A percentile compares a stretch with the other conserved stretches of the same genome.
These are phyloP conservation scores for Trissolcus japonicus DNA, from an alignment of 2,888 invertebrate genomes.

Conservation along the genomic window DNA sequence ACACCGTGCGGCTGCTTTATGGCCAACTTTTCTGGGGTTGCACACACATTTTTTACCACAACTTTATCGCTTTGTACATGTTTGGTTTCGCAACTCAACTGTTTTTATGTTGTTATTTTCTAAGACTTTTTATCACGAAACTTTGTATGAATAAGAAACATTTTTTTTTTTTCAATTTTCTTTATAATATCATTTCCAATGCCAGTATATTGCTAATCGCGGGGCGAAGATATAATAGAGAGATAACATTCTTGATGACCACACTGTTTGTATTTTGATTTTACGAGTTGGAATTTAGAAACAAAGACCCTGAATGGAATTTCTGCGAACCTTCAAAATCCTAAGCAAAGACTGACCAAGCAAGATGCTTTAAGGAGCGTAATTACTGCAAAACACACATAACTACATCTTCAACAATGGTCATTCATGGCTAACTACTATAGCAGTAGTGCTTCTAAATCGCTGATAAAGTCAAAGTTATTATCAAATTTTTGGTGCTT, in stretches of 20 bases:
- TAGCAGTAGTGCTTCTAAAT: conserved; percentile 58
- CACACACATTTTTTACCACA: no score
- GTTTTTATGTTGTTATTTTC: no score
- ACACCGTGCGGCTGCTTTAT: conserved; percentile 23
- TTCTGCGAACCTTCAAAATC: conserved; percentile 61
- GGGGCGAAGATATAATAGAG: background rate
- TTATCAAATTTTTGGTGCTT: conserved; percentile 32
- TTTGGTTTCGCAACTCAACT: background rate
- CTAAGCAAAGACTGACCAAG: conserved; percentile 76
- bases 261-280: conserved; percentile 18
- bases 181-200: background rate
- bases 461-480: conserved; percentile 50
- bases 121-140: no score
- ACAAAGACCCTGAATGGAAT: conserved; percentile 36
- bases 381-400: conserved; percentile 64
- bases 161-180: background rate
- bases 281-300: conserved; percentile 23
- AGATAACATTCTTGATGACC: conserved; percentile 1
- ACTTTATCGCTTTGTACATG: no score
- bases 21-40: conserved; percentile 21
- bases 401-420: conserved; percentile 70
- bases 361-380: conserved; percentile 65
- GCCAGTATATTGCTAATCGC: no score
- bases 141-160: background rate
- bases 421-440: conserved; percentile 73